Conservation (phyloP, 1,140 invertebrate genomes). For the Coelopa frigida region DNA sequence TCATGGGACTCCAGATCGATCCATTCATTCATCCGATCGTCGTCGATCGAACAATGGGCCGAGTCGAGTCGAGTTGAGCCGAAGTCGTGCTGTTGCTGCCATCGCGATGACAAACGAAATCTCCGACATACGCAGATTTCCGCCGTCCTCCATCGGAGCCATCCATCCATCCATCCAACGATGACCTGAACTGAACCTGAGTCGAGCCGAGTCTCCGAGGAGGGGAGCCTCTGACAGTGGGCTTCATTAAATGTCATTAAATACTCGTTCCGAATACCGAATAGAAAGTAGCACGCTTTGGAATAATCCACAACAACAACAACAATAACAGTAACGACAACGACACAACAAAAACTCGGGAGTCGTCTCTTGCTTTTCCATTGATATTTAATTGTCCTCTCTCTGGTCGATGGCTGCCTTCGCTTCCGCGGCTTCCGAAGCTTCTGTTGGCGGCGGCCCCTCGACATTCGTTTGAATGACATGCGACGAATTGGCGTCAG, state of each 20-base stretch:
- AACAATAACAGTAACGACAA: too few species aligned
- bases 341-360: too few species aligned
- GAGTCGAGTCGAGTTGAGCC: constrained; percentile 1
- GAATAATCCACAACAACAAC: too few species aligned
- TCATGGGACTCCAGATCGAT: constrained; percentile 3
- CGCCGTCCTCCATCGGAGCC: too few species aligned
- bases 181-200: too few species aligned
- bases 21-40: background rate
- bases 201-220: background rate
- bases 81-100: background rate
- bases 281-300: too few species aligned
- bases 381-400: constrained; percentile 10
- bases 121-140: constrained; percentile 7
- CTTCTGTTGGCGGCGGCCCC: background rate
- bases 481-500: constrained; percentile 6
- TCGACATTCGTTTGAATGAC: background rate
- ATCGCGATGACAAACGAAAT: background rate
- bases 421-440: too few species aligned
- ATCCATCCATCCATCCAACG: too few species aligned
- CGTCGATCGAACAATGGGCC: constrained; percentile 1
- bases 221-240: constrained; percentile 6
- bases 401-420: background rate
- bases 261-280: too few species aligned
- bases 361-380: too few species aligned
- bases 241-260: constrained; percentile 11